Evolutionary conservation across 2,113 vertebrate genomes (phyloP).

Genomic region (Rhynchomys soricoides): DNA sequence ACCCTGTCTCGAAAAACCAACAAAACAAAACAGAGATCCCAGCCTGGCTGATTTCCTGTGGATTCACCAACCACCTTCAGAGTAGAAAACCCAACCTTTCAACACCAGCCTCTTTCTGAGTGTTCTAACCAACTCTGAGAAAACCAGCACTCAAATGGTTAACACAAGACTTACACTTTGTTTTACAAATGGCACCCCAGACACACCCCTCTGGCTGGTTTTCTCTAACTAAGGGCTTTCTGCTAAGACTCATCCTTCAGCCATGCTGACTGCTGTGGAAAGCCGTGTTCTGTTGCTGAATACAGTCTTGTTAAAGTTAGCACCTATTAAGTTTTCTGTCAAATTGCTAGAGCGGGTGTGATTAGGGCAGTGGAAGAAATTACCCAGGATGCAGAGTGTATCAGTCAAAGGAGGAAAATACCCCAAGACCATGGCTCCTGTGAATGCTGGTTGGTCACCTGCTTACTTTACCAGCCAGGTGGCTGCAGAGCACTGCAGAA

Average conservation of each 20-base stretch:
- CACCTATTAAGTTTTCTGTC: conserved; percentile 61
- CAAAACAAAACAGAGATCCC: too few species aligned
- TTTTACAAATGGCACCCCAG: background rate
- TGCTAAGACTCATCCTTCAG: conserved; percentile 28
- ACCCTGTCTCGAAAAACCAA: too few species aligned
- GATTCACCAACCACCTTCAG: background rate
- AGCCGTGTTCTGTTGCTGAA: conserved; percentile 65
- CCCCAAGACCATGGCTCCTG: background rate
- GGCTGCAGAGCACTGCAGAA: background rate
- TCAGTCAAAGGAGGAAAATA: background rate
- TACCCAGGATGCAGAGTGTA: conserved; percentile 32
- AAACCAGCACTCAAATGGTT: background rate
- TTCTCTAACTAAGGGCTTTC: conserved; percentile 13
- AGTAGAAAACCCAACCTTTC: background rate
- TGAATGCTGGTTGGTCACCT: background rate
- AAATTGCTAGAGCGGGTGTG: conserved; percentile 16
- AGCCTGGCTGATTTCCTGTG: background rate
- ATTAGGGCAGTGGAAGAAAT: conserved; percentile 18
- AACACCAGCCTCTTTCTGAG: background rate
- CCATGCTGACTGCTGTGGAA: conserved; percentile 76
- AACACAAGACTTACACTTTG: background rate
- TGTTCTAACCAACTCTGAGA: background rate
- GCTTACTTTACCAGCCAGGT: background rate
- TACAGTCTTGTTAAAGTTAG: conserved; percentile 11
- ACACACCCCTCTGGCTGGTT: conserved; percentile 13